Evolutionary conservation across 2,888 invertebrate species (phyloP), one percentile per base, ranked within the genome.

Genomic region (Spisula subtruncata): DNA sequence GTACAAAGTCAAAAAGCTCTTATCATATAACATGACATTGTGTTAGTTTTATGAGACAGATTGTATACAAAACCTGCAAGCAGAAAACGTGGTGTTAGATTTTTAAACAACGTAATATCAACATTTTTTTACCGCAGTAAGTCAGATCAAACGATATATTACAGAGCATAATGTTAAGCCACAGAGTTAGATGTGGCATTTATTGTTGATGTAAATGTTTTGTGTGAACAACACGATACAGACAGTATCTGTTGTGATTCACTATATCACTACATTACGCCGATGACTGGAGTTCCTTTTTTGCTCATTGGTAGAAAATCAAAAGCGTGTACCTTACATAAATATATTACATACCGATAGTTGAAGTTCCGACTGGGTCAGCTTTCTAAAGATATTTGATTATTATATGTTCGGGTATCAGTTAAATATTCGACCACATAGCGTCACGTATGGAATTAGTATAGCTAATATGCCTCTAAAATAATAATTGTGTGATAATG

Each of bases 21-120:
- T 56, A 20, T 20, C 60, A 25, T 66, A 25, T 25, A n/a, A 66
- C 25, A n/a, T 25, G 18, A n/a, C 12, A n/a, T 8, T 60, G 10
- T 66, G 60, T 10, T 66, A 25, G 10, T 2, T n/a, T 66, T 66
- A 66, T 66, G 60, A 25, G 60, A 66, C 60, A 66, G 6, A 10
- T 66, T 66, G 60, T 66, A 25, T 66, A 66, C 25, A 66, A 66
- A 66, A 66, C n/a, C 60, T 66, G 25, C 60, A 66, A 66, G 60
- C 5, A n/a, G 25, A 66, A 25, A 66, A 25, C n/a, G 25, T 66
- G 25, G 60, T 25, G n/a, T 66, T 25, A n/a, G 60, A 66, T n/a
- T 66, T 66, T 66, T 25, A 41, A 41, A n/a, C 25, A 25, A 25
- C 60, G 60, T 66, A 25, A 66, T 12, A 66, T 66, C 60, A 66